phyloP scores from a whole-genome alignment of 2,888 invertebrate genomes.

The Nomada goodeniana region DNA sequence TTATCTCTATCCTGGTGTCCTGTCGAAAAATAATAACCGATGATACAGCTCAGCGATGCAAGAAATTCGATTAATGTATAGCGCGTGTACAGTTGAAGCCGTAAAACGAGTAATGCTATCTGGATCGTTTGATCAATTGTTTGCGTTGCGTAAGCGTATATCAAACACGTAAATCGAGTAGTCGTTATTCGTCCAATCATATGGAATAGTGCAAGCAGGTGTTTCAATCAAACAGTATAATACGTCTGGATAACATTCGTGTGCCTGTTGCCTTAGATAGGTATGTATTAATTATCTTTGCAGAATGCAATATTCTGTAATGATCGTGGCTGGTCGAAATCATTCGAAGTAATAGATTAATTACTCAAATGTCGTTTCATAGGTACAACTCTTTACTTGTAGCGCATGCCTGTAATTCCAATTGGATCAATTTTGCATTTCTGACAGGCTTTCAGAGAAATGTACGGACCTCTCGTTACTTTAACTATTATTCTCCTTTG shows the following conservation, averaged over 20 bases:
- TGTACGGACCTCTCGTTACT: background rate
- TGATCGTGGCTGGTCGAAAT: background rate
- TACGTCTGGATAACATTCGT: conserved; percentile 30
- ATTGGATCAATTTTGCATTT: background rate
- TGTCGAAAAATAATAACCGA: background rate
- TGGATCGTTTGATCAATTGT: conserved; percentile 22
- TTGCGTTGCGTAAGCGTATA: conserved; percentile 13
- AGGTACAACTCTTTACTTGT: background rate
- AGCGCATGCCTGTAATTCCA: background rate
- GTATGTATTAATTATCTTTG: background rate
- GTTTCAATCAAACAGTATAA: conserved; percentile 39
- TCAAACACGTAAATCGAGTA: conserved; percentile 26
- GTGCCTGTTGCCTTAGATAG: conserved; percentile 2
- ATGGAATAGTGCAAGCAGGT: conserved; percentile 35
- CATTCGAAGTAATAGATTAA: conserved; percentile 2
- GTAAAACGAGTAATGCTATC: conserved; percentile 24
- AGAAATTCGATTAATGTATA: background rate
- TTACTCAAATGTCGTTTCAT: background rate
- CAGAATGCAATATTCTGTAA: background rate
- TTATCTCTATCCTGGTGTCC: background rate
- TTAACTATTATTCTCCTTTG: background rate
- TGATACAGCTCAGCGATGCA: background rate
- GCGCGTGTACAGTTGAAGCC: background rate
- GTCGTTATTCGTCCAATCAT: conserved; percentile 42
- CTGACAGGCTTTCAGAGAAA: background rate